A percentile compares a stretch with the other conserved stretches of the same genome.
Evolutionary conservation across 2,797 vertebrate species (phyloP).

Genomic region (Myoxocephalus aenaeus): DNA sequence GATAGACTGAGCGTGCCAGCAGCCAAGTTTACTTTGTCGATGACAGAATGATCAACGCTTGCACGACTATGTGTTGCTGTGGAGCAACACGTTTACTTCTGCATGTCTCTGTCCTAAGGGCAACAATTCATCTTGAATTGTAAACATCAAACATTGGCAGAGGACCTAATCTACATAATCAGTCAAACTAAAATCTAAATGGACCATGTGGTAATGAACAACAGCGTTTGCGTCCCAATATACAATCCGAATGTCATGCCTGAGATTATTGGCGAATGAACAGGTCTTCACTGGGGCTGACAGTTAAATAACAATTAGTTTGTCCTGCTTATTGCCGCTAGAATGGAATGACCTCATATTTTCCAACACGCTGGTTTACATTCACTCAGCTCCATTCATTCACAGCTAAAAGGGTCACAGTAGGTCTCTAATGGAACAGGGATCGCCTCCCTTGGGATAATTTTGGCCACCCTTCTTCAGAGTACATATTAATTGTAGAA

Average conservation of each 20-base stretch:
- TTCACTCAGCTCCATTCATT: slow-evolving; percentile 6
- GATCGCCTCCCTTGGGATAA: background rate
- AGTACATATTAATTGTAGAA: background rate
- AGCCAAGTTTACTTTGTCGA: slow-evolving; percentile 11
- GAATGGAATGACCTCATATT: slow-evolving; percentile 4
- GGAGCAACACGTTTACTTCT: slow-evolving; percentile 4
- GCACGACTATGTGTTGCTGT: slow-evolving; percentile 20
- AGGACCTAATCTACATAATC: slow-evolving; percentile 34
- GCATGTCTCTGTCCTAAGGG: slow-evolving; percentile 17
- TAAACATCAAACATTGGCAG: slow-evolving; percentile 36
- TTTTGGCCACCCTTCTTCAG: background rate
- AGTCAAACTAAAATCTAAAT: slow-evolving; percentile 28
- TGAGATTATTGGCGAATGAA: background rate
- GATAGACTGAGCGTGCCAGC: background rate
- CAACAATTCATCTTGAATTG: slow-evolving; percentile 28
- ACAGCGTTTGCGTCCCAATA: slow-evolving; percentile 22
- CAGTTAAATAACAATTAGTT: slow-evolving; percentile 12
- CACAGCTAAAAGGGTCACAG: slow-evolving; percentile 1
- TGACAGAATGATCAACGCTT: slow-evolving; percentile 2
- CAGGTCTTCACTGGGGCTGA: slow-evolving; percentile 8
- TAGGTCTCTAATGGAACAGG: slow-evolving; percentile 26
- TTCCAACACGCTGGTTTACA: slow-evolving; percentile 8
- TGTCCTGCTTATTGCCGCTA: background rate
- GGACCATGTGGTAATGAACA: slow-evolving; percentile 6
- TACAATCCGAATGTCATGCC: slow-evolving; percentile 11